A percentile compares a stretch with the other conserved stretches of the same genome.
phyloP scores from a whole-genome alignment of 2,113 vertebrate species.

The Speoplatyrhinus poulsoni region DNA sequence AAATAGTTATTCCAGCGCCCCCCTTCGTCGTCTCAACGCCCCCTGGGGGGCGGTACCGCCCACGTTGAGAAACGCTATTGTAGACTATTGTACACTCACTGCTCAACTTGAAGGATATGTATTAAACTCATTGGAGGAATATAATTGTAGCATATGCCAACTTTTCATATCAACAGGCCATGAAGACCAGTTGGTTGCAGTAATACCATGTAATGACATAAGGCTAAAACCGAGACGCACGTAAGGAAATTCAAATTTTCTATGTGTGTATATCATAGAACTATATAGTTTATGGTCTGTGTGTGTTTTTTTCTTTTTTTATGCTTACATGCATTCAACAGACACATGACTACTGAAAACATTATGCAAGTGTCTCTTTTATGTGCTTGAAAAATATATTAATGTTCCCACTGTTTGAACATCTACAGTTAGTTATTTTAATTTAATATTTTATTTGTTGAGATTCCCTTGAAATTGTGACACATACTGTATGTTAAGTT shows the following conservation, averaged over 20 bases:
- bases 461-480: not conserved
- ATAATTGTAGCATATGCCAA: not conserved
- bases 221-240: conserved; percentile 92
- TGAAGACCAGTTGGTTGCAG: conserved; percentile 90
- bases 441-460: not conserved
- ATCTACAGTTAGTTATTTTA: not conserved
- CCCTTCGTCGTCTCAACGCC: too few species aligned
- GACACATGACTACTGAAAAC: not conserved
- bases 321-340: not conserved
- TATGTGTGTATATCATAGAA: not conserved
- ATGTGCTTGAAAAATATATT: not conserved
- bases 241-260: conserved; percentile 75
- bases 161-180: conserved; percentile 75
- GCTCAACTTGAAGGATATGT: not conserved
- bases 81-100: too few species aligned
- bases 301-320: not conserved
- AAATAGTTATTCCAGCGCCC: too few species aligned
- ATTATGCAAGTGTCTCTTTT: not conserved
- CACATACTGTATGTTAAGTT: too few species aligned
- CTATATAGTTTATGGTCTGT: not conserved
- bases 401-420: not conserved
- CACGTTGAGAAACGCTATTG: too few species aligned
- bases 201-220: conserved; percentile 95
- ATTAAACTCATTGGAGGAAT: not conserved
- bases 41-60: too few species aligned